Evolutionary conservation across 2,113 vertebrate genomes (phyloP).

Genomic region (Ictidomys tridecemlineatus): DNA sequence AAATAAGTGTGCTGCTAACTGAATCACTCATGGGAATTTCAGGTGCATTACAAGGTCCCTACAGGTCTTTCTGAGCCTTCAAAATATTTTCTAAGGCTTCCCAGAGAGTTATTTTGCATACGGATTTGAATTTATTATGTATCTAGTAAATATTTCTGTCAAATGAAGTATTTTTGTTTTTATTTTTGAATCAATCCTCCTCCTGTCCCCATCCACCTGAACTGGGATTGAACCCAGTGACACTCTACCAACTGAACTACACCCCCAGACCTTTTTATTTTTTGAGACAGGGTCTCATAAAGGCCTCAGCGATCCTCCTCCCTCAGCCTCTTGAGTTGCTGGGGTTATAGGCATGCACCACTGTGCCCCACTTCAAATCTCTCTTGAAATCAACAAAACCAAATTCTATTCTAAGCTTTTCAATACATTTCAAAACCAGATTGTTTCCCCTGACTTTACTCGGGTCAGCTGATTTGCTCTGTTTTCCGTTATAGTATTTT

Average conservation of each 20-base stretch:
- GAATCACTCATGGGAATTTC: not conserved
- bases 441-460: not conserved
- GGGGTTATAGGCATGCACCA: no score
- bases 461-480: not conserved
- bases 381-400: not conserved
- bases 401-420: not conserved
- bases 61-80: not conserved
- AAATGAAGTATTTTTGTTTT: not conserved
- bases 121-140: not conserved
- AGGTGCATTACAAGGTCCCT: not conserved
- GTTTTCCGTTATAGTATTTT: not conserved
- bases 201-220: no score
- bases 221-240: no score
- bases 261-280: no score
- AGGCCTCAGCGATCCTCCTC: no score
- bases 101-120: not conserved
- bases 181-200: not conserved
- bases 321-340: no score
- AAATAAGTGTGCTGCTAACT: constrained; percentile 6
- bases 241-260: no score
- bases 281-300: no score
- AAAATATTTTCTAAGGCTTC: not conserved
- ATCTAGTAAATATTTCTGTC: constrained; percentile 10
- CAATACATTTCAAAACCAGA: not conserved
- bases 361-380: not conserved